These are phyloP conservation scores for crab-eating macaque (Macaca fascicularis) DNA, from an alignment of 2,113 vertebrate genomes.

Conservation along the genomic window DNA sequence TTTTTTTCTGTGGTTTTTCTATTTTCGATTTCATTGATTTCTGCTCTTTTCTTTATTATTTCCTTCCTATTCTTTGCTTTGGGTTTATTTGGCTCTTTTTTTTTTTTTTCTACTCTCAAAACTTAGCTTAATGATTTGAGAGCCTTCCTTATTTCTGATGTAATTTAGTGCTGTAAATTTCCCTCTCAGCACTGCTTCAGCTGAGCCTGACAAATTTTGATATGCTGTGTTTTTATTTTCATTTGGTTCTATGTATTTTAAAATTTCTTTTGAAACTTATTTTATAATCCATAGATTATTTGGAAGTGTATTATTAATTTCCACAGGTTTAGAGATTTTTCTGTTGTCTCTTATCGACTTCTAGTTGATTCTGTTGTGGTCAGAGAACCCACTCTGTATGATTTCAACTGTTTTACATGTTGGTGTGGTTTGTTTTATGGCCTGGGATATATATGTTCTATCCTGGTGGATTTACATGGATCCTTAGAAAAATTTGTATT, in stretches of 20 bases:
- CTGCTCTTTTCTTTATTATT: background rate
- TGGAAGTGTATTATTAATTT: background rate
- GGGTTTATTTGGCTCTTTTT: background rate
- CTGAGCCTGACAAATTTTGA: background rate
- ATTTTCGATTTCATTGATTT: background rate
- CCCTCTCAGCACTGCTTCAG: background rate
- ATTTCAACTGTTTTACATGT: background rate
- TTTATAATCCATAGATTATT: background rate
- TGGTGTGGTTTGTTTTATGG: background rate
- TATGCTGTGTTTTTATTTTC: background rate
- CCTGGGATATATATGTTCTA: background rate
- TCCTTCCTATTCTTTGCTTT: background rate
- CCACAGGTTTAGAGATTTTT: background rate
- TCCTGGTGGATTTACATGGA: background rate
- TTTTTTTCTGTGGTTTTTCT: background rate
- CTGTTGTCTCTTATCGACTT: background rate
- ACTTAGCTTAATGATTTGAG: background rate
- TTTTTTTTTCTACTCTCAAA: background rate
- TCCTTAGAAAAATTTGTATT: background rate
- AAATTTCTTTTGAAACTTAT: background rate
- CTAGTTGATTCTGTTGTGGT: background rate
- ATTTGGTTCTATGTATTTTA: background rate
- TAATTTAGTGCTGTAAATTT: background rate
- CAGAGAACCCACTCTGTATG: background rate
- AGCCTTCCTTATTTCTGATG: background rate